Conservation (phyloP, 2,113 vertebrate species). For the Corythaixoides concolor region DNA sequence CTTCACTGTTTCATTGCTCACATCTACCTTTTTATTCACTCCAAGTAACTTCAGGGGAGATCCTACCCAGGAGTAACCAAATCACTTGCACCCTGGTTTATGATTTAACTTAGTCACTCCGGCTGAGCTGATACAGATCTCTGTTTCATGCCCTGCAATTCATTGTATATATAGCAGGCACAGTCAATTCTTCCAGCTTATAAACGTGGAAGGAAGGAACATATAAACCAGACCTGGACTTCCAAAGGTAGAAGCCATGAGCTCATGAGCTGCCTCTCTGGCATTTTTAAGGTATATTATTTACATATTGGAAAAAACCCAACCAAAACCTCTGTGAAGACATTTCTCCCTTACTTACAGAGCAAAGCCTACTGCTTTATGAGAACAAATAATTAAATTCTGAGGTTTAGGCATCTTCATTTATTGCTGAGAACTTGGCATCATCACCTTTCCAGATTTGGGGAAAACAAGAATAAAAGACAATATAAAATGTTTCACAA, state of each 20-base stretch:
- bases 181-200: not conserved
- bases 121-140: not conserved
- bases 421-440: constrained; percentile 16
- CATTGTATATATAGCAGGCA: not conserved
- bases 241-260: not conserved
- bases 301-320: not conserved
- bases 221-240: not conserved
- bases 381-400: constrained; percentile 32
- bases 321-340: not conserved
- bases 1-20: not conserved
- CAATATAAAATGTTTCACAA: not conserved
- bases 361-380: not conserved
- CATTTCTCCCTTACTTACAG: not conserved
- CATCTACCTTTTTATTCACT: fast-evolving
- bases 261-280: not conserved
- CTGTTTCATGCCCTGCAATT: not conserved
- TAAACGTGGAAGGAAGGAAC: not conserved
- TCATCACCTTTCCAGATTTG: not conserved
- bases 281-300: not conserved
- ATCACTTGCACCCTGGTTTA: not conserved
- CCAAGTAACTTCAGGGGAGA: not conserved
- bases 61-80: not conserved
- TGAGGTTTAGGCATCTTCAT: constrained; percentile 21
- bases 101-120: not conserved
- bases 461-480: not conserved